phyloP scores from a whole-genome alignment of 2,113 vertebrate genomes.

The Melospiza georgiana region DNA sequence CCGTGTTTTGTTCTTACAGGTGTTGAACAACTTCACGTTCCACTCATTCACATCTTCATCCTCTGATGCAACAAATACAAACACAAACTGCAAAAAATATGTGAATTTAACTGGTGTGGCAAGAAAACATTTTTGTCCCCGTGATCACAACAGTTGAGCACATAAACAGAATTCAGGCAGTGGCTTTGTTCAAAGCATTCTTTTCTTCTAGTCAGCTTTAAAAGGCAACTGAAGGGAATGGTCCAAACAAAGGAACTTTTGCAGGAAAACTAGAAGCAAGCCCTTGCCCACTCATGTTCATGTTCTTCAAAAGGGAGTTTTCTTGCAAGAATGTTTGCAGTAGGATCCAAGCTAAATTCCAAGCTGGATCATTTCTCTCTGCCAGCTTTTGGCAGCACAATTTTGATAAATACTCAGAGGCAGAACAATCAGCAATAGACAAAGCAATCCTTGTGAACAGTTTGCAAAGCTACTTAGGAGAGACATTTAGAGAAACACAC shows the following conservation, averaged over 20 bases:
- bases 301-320: background rate
- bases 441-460: background rate
- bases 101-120: background rate
- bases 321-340: slow-evolving; percentile 2
- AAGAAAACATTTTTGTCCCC: background rate
- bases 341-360: slow-evolving; percentile 47
- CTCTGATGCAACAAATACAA: background rate
- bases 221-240: slow-evolving; percentile 16
- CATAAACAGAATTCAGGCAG: background rate
- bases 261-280: slow-evolving; percentile 11
- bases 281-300: background rate
- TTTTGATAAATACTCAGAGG: slow-evolving; percentile 1
- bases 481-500: background rate
- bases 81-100: background rate
- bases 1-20: background rate
- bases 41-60: background rate
- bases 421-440: slow-evolving; percentile 33
- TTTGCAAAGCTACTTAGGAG: slow-evolving; percentile 16
- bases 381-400: slow-evolving; percentile 21
- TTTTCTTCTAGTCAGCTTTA: background rate
- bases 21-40: background rate
- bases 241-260: slow-evolving; percentile 42
- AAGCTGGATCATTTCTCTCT: slow-evolving; percentile 5
- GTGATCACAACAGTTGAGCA: background rate
- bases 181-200: slow-evolving; percentile 39